Base-by-base conservation (phyloP, 2,888 invertebrate species). In the Tachina fera region DNA sequence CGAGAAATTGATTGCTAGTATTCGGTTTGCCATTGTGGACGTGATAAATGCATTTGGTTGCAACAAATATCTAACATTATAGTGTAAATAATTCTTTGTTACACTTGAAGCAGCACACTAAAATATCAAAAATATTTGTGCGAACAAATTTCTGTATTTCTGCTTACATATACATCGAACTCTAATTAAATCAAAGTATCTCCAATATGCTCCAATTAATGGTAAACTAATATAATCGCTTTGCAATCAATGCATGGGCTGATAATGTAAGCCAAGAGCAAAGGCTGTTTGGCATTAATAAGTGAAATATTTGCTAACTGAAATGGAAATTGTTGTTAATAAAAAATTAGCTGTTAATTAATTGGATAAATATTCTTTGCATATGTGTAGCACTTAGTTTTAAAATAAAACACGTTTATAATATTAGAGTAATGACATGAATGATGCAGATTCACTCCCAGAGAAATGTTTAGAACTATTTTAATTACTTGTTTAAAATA, bases 1-100 rank as follows among this genome's bases (percentile, higher is more conserved):
- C 49, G 43, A 58, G 49, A 83, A 83, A 70, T 76, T 76, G 76
- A 82, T 83, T 84, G 79, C 65, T 71, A 71, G 68, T 71, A 51
- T 58, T 71, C 49, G 79, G 79, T 71, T 71, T 56, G 75, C 79
- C 84, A 75, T 72, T 70, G 75, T 58, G 71, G 63, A 75, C 70
- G 63, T 84, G 79, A 79, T 79, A 79, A 84, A 84, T 79, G 65
- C 84, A 70, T 77, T 67, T 77, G 83, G 67, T 63, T 47, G 47
- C 63, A 71, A 51, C 68, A 70, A 65, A 53, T 58, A 53, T 58
- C 4, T 19, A 72, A 67, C 58, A 74, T 61, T 19, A 60, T 58
- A 61, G 47, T 74, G 67, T 60, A 47, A 70, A 79, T 79, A 83
- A 65, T 68, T 72, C 71, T 82, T 51, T 58, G 49, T 67, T 77